phyloP scores from a whole-genome alignment of 2,888 invertebrate species.

The Macaria liturata region DNA sequence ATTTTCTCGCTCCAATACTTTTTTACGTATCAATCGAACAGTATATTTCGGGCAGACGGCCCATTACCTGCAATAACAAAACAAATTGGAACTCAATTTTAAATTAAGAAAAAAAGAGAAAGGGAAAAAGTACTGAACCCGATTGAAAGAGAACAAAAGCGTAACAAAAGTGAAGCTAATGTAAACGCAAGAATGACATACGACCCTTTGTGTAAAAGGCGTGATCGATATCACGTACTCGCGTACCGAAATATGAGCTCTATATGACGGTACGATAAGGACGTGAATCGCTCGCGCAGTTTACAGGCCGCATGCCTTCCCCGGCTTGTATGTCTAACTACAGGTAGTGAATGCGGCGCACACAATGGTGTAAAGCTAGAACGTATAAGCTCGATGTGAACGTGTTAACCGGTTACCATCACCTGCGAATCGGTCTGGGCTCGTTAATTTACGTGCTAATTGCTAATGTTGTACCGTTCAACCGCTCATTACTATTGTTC shows the following conservation, averaged over 20 bases:
- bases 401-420: slow-evolving; percentile 77
- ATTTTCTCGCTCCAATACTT: slow-evolving; percentile 3
- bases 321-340: slow-evolving; percentile 44
- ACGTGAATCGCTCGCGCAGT: slow-evolving; percentile 47
- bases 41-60: slow-evolving; percentile 32
- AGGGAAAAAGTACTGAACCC: slow-evolving; percentile 30
- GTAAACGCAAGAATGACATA: slow-evolving; percentile 41
- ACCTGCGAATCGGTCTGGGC: slow-evolving; percentile 57
- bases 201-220: slow-evolving; percentile 38
- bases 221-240: slow-evolving; percentile 51
- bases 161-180: slow-evolving; percentile 44
- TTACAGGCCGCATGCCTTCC: slow-evolving; percentile 43
- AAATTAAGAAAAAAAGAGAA: slow-evolving; percentile 25
- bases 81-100: slow-evolving; percentile 29
- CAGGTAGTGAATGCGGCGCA: slow-evolving; percentile 49
- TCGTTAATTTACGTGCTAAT: slow-evolving; percentile 34
- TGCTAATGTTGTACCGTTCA: slow-evolving; percentile 8
- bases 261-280: slow-evolving; percentile 67
- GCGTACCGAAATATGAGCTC: slow-evolving; percentile 77
- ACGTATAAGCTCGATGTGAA: slow-evolving; percentile 73
- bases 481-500: not conserved
- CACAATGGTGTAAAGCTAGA: slow-evolving; percentile 59
- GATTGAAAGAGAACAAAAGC: slow-evolving; percentile 29
- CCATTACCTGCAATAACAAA: slow-evolving; percentile 41
- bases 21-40: slow-evolving; percentile 22